Percentiles rank a stretch among this genome's conserved stretches.
Evolutionary conservation across 2,888 invertebrate species (phyloP).

Genomic region (Philhelius pedissequus): DNA sequence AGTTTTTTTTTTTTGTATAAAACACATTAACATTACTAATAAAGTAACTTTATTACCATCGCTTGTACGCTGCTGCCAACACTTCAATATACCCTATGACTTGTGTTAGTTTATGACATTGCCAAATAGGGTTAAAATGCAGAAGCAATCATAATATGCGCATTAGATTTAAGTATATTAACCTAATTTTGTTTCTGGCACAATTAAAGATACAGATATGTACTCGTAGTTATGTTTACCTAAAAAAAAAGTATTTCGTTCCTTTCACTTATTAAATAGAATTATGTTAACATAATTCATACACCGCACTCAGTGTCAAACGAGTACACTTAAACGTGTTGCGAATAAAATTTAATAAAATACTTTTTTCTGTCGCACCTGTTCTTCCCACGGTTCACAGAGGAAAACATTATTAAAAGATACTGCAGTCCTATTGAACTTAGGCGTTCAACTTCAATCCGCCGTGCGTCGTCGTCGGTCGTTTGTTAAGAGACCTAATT

Average conservation of each 20-base stretch:
- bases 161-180: constrained; percentile 7
- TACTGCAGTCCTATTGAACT: constrained; percentile 18
- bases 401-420: neutral
- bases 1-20: too few relatives aligned
- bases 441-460: neutral
- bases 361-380: neutral
- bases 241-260: neutral
- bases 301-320: neutral
- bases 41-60: too few relatives aligned
- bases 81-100: neutral
- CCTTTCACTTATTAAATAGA: constrained; percentile 3
- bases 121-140: neutral
- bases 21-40: too few relatives aligned
- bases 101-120: neutral
- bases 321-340: neutral
- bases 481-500: constrained; percentile 29
- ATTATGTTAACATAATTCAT: constrained; percentile 7
- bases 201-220: neutral
- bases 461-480: neutral
- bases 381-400: constrained; percentile 27
- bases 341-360: neutral
- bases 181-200: constrained; percentile 5
- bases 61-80: neutral
- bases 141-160: constrained; percentile 8
- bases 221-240: neutral